Evolutionary conservation across 1,140 invertebrate species (phyloP).

Genomic region (Achatina immaculata): DNA sequence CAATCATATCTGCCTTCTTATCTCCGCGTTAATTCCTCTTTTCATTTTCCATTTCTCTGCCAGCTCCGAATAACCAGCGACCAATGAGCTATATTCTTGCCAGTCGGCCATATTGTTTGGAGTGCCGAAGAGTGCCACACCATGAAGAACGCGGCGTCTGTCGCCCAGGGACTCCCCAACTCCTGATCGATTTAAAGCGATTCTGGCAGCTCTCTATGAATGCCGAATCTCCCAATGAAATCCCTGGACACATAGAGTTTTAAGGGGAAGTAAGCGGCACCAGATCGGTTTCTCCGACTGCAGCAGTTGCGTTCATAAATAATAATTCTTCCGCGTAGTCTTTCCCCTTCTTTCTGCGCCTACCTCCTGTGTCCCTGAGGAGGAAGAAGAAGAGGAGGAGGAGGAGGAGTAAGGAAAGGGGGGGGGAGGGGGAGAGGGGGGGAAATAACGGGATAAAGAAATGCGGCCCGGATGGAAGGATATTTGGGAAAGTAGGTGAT

Average conservation of each 20-base stretch:
- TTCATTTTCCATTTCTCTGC: too few relatives aligned
- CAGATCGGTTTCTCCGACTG: not conserved
- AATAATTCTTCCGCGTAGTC: constrained; percentile 1
- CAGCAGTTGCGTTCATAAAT: constrained; percentile 6
- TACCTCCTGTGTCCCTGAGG: too few relatives aligned
- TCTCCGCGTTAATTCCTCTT: too few relatives aligned
- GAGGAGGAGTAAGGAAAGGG: not conserved
- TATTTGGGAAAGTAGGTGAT: too few relatives aligned
- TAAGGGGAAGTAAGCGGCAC: not conserved
- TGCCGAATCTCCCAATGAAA: constrained; percentile 14
- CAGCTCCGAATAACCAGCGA: not conserved
- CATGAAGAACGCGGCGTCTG: not conserved
- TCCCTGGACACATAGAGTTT: not conserved
- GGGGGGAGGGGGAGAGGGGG: not conserved
- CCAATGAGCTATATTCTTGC: not conserved
- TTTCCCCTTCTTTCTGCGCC: not conserved
- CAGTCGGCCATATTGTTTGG: not conserved
- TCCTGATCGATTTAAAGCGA: constrained; percentile 20
- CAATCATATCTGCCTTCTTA: too few relatives aligned
- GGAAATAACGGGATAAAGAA: not conserved
- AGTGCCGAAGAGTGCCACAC: not conserved
- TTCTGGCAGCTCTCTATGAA: constrained; percentile 29
- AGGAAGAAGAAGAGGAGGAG: not conserved
- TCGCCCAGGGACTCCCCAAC: not conserved
- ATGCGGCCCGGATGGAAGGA: not conserved